phyloP scores from a whole-genome alignment of 2,113 vertebrate genomes.

The Semnornis frantzii region DNA sequence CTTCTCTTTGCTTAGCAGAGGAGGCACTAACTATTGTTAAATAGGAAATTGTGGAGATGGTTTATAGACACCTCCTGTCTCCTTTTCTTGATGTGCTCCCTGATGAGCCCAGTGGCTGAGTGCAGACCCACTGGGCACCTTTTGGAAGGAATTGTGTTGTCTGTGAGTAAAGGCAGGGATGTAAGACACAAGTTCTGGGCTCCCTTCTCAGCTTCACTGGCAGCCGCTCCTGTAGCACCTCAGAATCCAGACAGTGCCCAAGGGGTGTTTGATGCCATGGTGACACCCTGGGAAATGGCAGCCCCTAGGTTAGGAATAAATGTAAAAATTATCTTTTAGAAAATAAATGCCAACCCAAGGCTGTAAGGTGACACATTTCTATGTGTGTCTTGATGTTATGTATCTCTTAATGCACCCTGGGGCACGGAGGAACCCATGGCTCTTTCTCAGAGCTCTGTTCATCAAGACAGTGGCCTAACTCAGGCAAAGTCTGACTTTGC shows the following conservation, averaged over 20 bases:
- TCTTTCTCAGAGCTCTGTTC: not conserved
- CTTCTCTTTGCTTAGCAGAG: not conserved
- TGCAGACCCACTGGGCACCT: accelerated
- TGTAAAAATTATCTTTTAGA: not conserved
- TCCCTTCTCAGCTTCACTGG: not conserved
- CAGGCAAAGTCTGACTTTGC: not conserved
- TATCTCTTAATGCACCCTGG: not conserved
- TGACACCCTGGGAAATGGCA: not conserved
- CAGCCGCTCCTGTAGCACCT: not conserved
- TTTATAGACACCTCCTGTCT: not conserved
- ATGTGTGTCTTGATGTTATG: not conserved
- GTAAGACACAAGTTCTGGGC: not conserved
- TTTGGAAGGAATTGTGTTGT: not conserved
- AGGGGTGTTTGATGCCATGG: not conserved
- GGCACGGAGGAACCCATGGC: not conserved
- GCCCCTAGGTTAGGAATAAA: not conserved
- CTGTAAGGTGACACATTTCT: not conserved
- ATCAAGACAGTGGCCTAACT: not conserved
- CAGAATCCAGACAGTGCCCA: not conserved
- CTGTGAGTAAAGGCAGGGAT: not conserved
- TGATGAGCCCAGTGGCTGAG: not conserved
- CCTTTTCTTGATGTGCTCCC: not conserved
- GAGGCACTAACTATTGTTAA: not conserved
- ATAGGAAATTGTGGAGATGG: not conserved
- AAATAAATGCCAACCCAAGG: not conserved